These are phyloP conservation scores for Theretra japonica DNA, from an alignment of 2,888 invertebrate genomes.

Conservation along the genomic window DNA sequence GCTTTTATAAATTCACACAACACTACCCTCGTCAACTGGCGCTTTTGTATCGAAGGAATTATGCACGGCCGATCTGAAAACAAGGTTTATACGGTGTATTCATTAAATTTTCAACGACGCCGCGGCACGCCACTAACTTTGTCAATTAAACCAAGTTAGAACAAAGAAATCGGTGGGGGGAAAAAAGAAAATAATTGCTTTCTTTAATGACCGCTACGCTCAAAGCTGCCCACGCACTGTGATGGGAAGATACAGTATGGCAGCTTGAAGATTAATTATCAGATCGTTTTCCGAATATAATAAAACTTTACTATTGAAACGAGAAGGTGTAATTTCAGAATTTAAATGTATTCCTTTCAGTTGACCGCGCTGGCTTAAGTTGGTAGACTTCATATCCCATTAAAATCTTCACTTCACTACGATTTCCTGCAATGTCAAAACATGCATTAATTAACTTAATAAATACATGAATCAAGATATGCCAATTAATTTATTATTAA, in stretches of 20 bases:
- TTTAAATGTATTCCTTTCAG: too few relatives aligned
- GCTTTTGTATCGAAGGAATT: constrained; percentile 26
- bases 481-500: too few relatives aligned
- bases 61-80: constrained; percentile 14
- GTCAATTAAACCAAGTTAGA: constrained; percentile 75
- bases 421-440: too few relatives aligned
- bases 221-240: constrained; percentile 42
- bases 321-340: too few relatives aligned
- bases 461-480: too few relatives aligned
- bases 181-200: constrained; percentile 74
- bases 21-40: neutral
- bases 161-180: constrained; percentile 60
- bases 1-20: constrained; percentile 1
- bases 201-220: constrained; percentile 68
- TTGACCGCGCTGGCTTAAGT: too few relatives aligned
- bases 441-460: too few relatives aligned
- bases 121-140: constrained; percentile 59
- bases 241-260: constrained; percentile 13
- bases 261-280: too few relatives aligned
- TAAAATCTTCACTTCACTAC: too few relatives aligned
- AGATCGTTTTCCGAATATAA: too few relatives aligned
- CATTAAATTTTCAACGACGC: constrained; percentile 56
- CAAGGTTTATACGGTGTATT: constrained; percentile 48
- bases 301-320: too few relatives aligned
- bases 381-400: too few relatives aligned